phyloP scores from a whole-genome alignment of 2,888 invertebrate genomes.

The Scaptomyza polygonia region DNA sequence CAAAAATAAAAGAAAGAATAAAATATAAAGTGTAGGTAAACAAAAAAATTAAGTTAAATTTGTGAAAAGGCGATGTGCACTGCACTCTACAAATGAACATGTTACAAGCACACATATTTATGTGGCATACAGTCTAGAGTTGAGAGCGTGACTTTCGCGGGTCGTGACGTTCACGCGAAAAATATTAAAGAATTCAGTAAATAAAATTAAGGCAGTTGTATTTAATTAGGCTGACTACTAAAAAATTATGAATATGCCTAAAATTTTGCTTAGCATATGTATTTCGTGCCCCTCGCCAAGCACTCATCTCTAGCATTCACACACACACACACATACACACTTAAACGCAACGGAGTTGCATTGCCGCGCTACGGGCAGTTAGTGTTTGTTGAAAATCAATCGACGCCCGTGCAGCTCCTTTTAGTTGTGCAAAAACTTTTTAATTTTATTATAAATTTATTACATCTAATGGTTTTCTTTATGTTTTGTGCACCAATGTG shows the following conservation, averaged over 20 bases:
- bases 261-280: not conserved
- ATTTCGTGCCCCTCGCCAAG: constrained; percentile 5
- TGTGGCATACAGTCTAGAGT: constrained; percentile 48
- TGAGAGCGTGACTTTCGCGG: constrained; percentile 38
- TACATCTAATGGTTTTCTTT: constrained; percentile 21
- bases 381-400: constrained; percentile 71
- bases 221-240: not conserved
- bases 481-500: constrained; percentile 27
- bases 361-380: constrained; percentile 62
- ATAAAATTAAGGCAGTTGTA: not conserved
- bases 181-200: not conserved
- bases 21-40: not conserved
- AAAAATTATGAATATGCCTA: not conserved
- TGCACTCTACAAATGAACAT: constrained; percentile 31
- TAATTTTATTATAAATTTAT: constrained; percentile 1
- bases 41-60: not conserved
- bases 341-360: constrained; percentile 39
- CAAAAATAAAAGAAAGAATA: not conserved
- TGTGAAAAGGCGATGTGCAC: constrained; percentile 20
- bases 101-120: constrained; percentile 29
- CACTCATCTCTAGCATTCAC: constrained; percentile 47
- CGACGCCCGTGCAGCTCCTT: constrained; percentile 39
- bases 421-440: constrained; percentile 16
- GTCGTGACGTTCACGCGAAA: constrained; percentile 4
- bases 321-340: constrained; percentile 15